Evolutionary conservation across 2,113 vertebrate genomes (phyloP).

Genomic region (Etheostoma spectabile): DNA sequence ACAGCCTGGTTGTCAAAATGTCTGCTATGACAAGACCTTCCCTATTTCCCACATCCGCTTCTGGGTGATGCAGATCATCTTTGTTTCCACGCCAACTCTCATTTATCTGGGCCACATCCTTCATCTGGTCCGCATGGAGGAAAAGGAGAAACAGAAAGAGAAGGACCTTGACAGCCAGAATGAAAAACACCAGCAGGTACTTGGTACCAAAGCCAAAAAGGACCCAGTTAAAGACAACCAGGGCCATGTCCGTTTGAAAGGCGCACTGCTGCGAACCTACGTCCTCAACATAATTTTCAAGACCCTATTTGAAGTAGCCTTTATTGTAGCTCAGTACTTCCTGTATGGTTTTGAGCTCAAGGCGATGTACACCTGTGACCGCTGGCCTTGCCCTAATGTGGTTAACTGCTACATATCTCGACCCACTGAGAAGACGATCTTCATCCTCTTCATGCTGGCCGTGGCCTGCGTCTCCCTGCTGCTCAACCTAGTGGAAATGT

Average conservation of each 20-base stretch:
- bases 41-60: constrained; percentile 93
- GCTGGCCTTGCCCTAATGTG: constrained; percentile 89
- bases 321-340: constrained; percentile 89
- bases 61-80: constrained; percentile 96
- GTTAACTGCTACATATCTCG: constrained; percentile 93
- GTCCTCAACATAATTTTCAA: constrained; percentile 90
- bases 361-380: constrained; percentile 89
- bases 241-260: constrained; percentile 84
- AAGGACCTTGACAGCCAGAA: constrained; percentile 43
- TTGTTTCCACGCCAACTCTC: constrained; percentile 90
- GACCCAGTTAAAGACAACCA: constrained; percentile 70
- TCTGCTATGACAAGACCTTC: constrained; percentile 92
- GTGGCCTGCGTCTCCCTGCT: constrained; percentile 89
- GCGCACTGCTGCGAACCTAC: constrained; percentile 88
- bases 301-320: constrained; percentile 89
- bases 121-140: constrained; percentile 89
- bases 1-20: constrained; percentile 91
- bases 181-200: constrained; percentile 74
- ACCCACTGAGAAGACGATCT: constrained; percentile 92
- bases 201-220: constrained; percentile 59
- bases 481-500: constrained; percentile 91
- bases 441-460: constrained; percentile 91
- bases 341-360: constrained; percentile 90
- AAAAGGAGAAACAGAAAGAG: constrained; percentile 83
- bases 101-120: constrained; percentile 92